phyloP scores from a whole-genome alignment of 2,797 vertebrate species.

The Helostoma temminkii region DNA sequence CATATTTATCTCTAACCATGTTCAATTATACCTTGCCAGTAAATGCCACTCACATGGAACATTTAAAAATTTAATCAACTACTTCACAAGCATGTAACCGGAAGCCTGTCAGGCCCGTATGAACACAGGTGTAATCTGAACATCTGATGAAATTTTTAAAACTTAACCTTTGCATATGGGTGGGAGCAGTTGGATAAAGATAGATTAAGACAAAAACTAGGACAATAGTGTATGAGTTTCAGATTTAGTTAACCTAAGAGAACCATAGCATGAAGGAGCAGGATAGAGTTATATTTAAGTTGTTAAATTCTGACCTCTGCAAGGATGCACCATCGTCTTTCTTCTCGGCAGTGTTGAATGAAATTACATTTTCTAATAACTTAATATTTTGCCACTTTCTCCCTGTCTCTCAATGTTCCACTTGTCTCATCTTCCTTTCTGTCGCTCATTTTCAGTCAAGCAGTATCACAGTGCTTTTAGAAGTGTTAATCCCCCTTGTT shows the following conservation, averaged over 20 bases:
- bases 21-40: conserved; percentile 12
- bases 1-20: conserved; percentile 21
- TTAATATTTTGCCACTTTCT: background rate
- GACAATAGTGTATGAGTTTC: conserved; percentile 15
- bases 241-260: conserved; percentile 8
- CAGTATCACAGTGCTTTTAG: conserved; percentile 1
- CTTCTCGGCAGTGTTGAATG: conserved; percentile 1
- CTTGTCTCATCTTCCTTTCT: background rate
- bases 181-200: background rate
- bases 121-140: conserved; percentile 49
- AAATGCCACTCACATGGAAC: conserved; percentile 25
- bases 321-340: background rate
- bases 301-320: conserved; percentile 16
- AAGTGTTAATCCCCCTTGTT: conserved; percentile 3
- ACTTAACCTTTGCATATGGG: conserved; percentile 10
- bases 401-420: background rate
- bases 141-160: conserved; percentile 39
- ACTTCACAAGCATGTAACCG: conserved; percentile 29
- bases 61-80: conserved; percentile 39
- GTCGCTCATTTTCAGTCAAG: no score
- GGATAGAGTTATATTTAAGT: conserved; percentile 25
- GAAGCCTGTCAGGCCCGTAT: conserved; percentile 7
- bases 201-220: conserved; percentile 3
- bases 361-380: conserved; percentile 17
- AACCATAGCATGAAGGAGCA: background rate